Conservation (phyloP, 64 coral and sea anemone species). For the Actinia tenebrosa region DNA sequence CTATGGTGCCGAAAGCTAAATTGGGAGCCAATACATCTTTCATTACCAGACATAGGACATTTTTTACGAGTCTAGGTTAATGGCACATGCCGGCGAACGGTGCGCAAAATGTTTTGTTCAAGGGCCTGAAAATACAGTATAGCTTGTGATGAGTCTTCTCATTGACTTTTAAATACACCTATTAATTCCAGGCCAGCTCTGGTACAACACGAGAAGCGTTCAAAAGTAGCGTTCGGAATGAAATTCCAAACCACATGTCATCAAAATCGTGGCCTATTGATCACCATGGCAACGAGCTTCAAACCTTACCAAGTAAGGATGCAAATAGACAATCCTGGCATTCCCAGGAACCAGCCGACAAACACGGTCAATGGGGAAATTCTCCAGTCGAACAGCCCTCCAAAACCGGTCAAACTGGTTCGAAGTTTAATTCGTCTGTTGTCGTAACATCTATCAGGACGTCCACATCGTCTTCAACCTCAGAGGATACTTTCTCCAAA, state of each 20-base stretch:
- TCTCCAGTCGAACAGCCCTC: neutral
- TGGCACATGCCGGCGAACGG: too few species aligned
- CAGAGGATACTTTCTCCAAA: neutral
- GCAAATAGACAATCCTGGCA: constrained; percentile 69
- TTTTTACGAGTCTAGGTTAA: too few species aligned
- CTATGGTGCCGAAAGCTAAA: too few species aligned
- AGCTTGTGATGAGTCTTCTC: too few species aligned
- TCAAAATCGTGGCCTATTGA: constrained; percentile 80
- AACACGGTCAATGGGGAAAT: neutral
- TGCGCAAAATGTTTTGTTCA: too few species aligned
- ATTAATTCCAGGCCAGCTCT: neutral
- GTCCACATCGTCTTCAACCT: neutral
- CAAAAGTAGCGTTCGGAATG: neutral
- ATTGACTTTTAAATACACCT: neutral
- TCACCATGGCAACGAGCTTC: constrained; percentile 17
- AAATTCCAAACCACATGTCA: constrained; percentile 49
- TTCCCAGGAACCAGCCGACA: constrained; percentile 18
- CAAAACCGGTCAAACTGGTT: neutral
- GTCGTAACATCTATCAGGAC: neutral
- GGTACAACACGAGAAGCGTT: neutral
- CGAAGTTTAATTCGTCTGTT: neutral
- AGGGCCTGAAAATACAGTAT: too few species aligned
- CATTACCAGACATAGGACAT: too few species aligned
- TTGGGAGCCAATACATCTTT: too few species aligned
- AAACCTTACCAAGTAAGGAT: constrained; percentile 11